Conservation (phyloP, 2,888 invertebrate genomes). For the Neoscelio sp. region DNA sequence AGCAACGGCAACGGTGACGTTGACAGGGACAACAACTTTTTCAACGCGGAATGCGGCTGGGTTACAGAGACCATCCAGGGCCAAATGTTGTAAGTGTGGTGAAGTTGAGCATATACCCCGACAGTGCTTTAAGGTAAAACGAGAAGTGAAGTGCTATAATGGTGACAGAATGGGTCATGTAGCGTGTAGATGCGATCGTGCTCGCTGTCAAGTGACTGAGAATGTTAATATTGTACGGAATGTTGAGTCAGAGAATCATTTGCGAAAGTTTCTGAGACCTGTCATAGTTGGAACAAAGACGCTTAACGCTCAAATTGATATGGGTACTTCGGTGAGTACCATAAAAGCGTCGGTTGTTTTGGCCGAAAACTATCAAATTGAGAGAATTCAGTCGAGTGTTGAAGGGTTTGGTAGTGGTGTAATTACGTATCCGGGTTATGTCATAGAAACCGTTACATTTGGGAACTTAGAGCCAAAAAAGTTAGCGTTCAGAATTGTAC, state of each 20-base stretch:
- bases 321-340: constrained; percentile 33
- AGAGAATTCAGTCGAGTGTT: neutral
- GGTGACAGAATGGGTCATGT: constrained; percentile 23
- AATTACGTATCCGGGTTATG: constrained; percentile 22
- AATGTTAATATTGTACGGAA: neutral
- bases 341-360: constrained; percentile 20
- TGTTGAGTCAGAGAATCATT: neutral
- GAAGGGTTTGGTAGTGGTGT: constrained; percentile 17
- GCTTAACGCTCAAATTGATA: constrained; percentile 26
- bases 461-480: constrained; percentile 5
- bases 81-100: constrained; percentile 5
- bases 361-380: neutral
- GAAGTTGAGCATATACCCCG: neutral
- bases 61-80: neutral
- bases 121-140: too few relatives aligned
- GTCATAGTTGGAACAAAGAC: neutral
- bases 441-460: neutral
- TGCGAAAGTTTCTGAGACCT: constrained; percentile 13
- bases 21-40: neutral
- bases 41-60: too few relatives aligned
- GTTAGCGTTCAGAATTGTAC: constrained; percentile 7
- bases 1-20: neutral
- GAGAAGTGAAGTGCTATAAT: constrained; percentile 9
- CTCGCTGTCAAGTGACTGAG: neutral
- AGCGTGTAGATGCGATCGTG: constrained; percentile 4